These are phyloP conservation scores for Phalacrocorax carbo DNA, from an alignment of 2,113 vertebrate genomes.

Conservation along the genomic window DNA sequence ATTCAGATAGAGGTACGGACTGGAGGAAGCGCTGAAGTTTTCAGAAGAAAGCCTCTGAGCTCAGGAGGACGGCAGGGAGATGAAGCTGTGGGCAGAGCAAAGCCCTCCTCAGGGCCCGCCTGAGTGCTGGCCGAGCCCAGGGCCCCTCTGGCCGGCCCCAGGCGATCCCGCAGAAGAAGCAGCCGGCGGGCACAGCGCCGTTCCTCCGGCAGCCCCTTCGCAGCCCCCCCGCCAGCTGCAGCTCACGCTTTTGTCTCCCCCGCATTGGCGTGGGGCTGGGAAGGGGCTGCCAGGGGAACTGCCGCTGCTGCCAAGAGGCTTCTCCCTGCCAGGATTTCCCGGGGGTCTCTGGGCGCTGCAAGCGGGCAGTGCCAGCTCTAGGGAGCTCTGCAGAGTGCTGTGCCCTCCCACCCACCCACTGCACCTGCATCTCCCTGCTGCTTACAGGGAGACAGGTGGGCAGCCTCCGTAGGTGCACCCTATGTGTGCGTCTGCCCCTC, in stretches of 20 bases:
- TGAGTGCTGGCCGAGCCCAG: not conserved
- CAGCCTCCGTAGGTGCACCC: not conserved
- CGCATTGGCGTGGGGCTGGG: not conserved
- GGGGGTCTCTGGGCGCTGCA: not conserved
- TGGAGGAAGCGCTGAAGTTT: not conserved
- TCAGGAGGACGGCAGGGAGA: not conserved
- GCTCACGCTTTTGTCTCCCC: slow-evolving; percentile 1
- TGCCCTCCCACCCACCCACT: too few relatives aligned
- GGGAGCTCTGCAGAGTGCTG: not conserved
- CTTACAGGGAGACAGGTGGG: accelerated
- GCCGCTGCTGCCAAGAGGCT: slow-evolving; percentile 5
- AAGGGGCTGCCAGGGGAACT: slow-evolving; percentile 19
- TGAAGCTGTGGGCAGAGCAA: not conserved
- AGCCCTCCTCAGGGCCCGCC: not conserved
- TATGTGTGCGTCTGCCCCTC: accelerated
- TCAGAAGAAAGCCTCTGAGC: not conserved
- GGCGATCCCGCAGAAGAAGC: not conserved
- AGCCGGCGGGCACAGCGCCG: not conserved
- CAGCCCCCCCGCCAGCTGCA: slow-evolving; percentile 43
- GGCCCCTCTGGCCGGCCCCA: not conserved
- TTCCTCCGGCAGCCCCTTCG: not conserved
- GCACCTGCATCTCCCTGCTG: accelerated
- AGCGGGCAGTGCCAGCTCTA: not conserved
- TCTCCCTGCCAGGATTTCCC: slow-evolving; percentile 1
- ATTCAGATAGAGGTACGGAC: not conserved